Conservation (phyloP, 2,797 vertebrate genomes). For the Rallus crepitans region DNA sequence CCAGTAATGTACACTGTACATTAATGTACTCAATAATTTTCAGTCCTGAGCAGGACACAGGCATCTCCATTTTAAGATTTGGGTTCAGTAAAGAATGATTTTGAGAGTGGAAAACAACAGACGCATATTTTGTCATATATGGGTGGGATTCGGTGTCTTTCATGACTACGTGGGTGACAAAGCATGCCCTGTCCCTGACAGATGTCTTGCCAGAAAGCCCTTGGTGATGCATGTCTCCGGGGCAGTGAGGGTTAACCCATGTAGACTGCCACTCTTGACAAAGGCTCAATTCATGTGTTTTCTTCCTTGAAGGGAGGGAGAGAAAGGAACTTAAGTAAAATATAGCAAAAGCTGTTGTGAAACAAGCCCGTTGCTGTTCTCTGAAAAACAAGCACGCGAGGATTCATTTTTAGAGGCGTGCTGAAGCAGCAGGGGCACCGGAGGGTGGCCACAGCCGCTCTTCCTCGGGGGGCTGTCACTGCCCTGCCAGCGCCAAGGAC, state of each 20-base stretch:
- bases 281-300: conserved; percentile 48
- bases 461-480: not conserved
- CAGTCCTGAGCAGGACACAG: not conserved
- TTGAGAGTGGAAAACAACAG: not conserved
- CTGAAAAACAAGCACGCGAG: conserved; percentile 44
- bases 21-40: not conserved
- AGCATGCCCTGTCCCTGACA: not conserved
- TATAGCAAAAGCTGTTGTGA: conserved; percentile 52
- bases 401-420: conserved; percentile 33
- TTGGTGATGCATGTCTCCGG: fast-evolving
- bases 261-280: conserved; percentile 49
- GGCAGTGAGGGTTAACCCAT: conserved; percentile 39
- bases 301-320: conserved; percentile 54
- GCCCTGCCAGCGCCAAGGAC: not conserved
- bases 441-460: conserved; percentile 7
- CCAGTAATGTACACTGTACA: too few species aligned
- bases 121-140: not conserved
- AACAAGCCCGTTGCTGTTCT: conserved; percentile 61
- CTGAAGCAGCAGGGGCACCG: not conserved
- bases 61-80: not conserved
- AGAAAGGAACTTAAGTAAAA: conserved; percentile 45
- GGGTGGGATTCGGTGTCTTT: not conserved
- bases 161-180: not conserved
- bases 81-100: not conserved
- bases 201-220: not conserved